A percentile compares a stretch with the other conserved stretches of the same genome.
phyloP scores from a whole-genome alignment of 2,113 vertebrate genomes.

The Mastomys natalensis region DNA sequence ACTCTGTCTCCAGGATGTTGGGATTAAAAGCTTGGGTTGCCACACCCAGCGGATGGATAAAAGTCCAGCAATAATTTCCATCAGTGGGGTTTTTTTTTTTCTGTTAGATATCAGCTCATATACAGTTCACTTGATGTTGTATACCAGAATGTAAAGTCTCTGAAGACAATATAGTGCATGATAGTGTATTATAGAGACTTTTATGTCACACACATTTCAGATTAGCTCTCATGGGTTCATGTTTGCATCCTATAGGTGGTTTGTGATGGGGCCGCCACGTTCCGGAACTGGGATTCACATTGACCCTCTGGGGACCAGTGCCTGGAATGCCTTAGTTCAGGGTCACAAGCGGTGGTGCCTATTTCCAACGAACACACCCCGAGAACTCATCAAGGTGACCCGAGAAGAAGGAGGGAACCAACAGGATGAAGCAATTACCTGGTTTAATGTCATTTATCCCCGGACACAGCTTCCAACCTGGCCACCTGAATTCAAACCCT shows the following conservation, averaged over 20 bases:
- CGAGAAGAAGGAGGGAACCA: constrained; percentile 98
- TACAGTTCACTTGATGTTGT: neutral
- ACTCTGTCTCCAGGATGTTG: neutral
- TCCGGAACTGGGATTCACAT: constrained; percentile 99
- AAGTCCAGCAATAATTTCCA: neutral
- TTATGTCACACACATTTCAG: neutral
- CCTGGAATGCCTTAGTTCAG: constrained; percentile 98
- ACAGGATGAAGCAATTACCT: constrained; percentile 99
- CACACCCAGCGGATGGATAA: neutral
- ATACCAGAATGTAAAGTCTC: neutral
- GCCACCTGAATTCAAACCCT: constrained; percentile 95
- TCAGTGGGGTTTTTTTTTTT: neutral
- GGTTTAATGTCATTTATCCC: constrained; percentile 96
- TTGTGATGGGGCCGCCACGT: constrained; percentile 98
- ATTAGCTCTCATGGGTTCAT: neutral
- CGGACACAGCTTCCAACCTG: constrained; percentile 94
- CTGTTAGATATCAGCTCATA: neutral
- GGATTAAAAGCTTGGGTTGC: neutral
- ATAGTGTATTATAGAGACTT: neutral
- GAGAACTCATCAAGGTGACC: constrained; percentile 98
- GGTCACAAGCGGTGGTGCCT: constrained; percentile 99
- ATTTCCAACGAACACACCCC: constrained; percentile 97
- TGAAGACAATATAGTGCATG: neutral
- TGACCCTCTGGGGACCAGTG: constrained; percentile 97
- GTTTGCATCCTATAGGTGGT: constrained; percentile 89